Base-by-base conservation (phyloP, 1,140 invertebrate species). In the Oscheius sp. region DNA sequence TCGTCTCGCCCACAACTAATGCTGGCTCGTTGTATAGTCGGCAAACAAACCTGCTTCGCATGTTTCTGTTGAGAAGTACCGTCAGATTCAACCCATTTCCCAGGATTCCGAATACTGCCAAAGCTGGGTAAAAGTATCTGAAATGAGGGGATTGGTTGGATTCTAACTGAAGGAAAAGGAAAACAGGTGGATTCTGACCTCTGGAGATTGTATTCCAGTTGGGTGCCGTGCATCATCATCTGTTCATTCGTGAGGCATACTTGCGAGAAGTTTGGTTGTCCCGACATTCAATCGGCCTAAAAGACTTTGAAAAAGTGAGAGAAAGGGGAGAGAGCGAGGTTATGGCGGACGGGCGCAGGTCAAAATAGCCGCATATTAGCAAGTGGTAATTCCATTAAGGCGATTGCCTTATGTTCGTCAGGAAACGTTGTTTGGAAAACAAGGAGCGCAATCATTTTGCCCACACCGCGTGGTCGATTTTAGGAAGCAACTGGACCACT, bases 31-130 rank as follows among this genome's bases (percentile, higher is more conserved):
- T n/a, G n/a, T n/a, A n/a, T n/a, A n/a, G n/a, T n/a, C n/a, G n/a
- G n/a, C n/a, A n/a, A n/a, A n/a, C n/a, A n/a, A 26, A 76, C 74
- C 75, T 42, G 52, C 76, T 78, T 42, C 81, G 69, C 80, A 82
- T 82, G 58, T 70, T 73, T 61, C 65, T 63, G 61, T 82, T 84
- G 31, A 82, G 62, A n/a, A 82, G 63, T 1, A 82, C 80, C 13
- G 82, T 84, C 34, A 82, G 58, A 45, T 82, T 82, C 31, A 82
- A 73, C 20, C 66, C 63, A 52, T 82, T 82, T 62, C 80, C 80
- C 20, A 82, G 49, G 38, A 82, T 82, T 4, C 80, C 80, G 59
- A 84, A 84, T n/a, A 82, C 67, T 29, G 74, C 77, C 1, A 82
- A 52, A 28, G 71, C 74, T 26, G 81, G 82, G 71, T 84, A 82